Conservation (phyloP, 2,888 invertebrate genomes). For the Dromius quadrimaculatus region DNA sequence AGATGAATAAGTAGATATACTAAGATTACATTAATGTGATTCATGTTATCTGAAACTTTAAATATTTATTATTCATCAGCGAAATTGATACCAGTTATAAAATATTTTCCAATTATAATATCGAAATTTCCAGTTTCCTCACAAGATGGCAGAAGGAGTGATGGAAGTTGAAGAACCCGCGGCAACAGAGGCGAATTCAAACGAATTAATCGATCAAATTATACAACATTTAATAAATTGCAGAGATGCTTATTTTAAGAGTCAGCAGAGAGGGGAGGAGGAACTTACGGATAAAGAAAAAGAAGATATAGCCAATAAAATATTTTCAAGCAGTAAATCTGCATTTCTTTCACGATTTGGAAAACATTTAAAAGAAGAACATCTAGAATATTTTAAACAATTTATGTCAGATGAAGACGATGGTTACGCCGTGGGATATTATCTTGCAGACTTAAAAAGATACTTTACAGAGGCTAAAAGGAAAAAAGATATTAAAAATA, state of each 20-base stretch:
- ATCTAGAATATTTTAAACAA: conserved; percentile 78
- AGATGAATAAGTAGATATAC: neutral
- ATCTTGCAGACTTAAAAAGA: conserved; percentile 73
- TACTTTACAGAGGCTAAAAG: conserved; percentile 70
- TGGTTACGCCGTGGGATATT: conserved; percentile 73
- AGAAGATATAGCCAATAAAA: conserved; percentile 73
- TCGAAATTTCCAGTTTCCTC: conserved; percentile 15
- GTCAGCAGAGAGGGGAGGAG: conserved; percentile 83
- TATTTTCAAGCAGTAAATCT: conserved; percentile 75
- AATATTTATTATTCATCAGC: too few species aligned
- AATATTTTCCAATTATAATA: too few species aligned
- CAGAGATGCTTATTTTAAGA: conserved; percentile 79
- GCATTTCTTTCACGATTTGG: conserved; percentile 85
- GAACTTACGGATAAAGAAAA: conserved; percentile 80
- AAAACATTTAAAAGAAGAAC: conserved; percentile 74
- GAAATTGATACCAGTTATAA: too few species aligned
- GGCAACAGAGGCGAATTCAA: conserved; percentile 43
- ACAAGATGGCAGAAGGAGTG: conserved; percentile 37
- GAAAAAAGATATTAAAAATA: conserved; percentile 77
- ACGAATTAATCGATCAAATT: conserved; percentile 66
- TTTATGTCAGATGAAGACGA: conserved; percentile 62
- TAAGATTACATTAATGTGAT: conserved; percentile 5
- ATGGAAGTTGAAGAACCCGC: conserved; percentile 15
- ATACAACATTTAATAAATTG: conserved; percentile 74
- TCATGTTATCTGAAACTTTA: neutral